phyloP scores from a whole-genome alignment of 2,888 invertebrate genomes.

The Tanytarsus gracilentus region DNA sequence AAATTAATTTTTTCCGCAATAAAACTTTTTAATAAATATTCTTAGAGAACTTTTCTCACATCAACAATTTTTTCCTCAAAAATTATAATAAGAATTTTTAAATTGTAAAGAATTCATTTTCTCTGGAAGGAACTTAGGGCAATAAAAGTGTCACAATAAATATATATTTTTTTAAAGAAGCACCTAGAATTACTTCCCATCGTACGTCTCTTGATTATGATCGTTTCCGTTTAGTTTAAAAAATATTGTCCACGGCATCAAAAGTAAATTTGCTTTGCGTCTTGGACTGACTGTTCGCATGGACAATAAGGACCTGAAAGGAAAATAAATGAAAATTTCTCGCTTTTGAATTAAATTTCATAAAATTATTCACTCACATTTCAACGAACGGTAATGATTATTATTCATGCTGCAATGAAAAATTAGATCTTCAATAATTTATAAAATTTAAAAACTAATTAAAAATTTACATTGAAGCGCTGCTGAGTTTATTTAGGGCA shows the following conservation, averaged over 20 bases:
- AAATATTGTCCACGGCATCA: constrained; percentile 43
- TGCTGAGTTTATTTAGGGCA: constrained; percentile 89
- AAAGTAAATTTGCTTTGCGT: constrained; percentile 88
- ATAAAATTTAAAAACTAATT: neutral
- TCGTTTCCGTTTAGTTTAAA: neutral
- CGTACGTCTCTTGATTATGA: too few species aligned
- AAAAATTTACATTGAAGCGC: constrained; percentile 73
- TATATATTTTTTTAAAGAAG: neutral
- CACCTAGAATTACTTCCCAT: neutral
- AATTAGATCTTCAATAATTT: constrained; percentile 4
- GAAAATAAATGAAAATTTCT: too few species aligned
- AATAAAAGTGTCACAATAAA: too few species aligned
- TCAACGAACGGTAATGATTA: constrained; percentile 48
- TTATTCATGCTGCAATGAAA: constrained; percentile 16
- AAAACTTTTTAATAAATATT: too few species aligned
- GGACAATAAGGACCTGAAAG: constrained; percentile 99
- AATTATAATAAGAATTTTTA: too few species aligned
- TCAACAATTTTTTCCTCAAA: too few species aligned
- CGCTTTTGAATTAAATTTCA: too few species aligned
- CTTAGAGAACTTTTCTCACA: too few species aligned
- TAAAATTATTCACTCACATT: too few species aligned
- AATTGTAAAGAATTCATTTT: too few species aligned
- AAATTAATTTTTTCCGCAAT: too few species aligned
- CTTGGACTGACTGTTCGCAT: constrained; percentile 86
- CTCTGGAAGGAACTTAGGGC: too few species aligned